Base-by-base conservation (phyloP, 2,797 vertebrate genomes). In the Bovichtus diacanthus region DNA sequence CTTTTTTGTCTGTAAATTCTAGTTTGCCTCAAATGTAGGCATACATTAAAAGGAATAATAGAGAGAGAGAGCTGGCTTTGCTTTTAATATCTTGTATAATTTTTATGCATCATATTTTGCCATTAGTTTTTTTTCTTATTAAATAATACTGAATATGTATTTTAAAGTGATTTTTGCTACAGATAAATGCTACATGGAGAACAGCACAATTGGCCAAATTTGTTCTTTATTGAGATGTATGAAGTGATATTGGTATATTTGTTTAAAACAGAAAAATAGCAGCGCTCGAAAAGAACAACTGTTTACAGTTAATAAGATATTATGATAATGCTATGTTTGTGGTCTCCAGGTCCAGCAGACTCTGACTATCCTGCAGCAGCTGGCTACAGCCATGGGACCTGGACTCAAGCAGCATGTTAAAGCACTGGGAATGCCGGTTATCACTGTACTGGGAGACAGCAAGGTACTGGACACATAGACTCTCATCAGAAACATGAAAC, bases 361-460 rank as follows among this genome's bases (percentile, higher is more conserved):
- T 0, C 88, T 99, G 76, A 94, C 74, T 29, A 99, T 99, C 75
- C 95, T 99, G 64, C 98, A 99, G 90, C 98, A 99, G 38, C 72
- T 99, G 62, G 96, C 98, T 59, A 94, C 94, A 36, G 96, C 98
- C 18, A 97, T 99, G 94, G 98, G 98, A 68, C 95, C 97, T 43
- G 97, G 95, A 74, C 94, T 99, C 59, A 99, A 96, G 83, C 97
- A 98, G 23, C 96, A 99, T 6, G 94, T 99, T 23, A 99, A 96
- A 93, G 88, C 93, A 25, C 82, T 99, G 82, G 98, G 98, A 5
- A 95, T 99, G 70, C 94, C 97, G 15, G 79, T 99, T 16, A 95
- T 99, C 85, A 97, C 97, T 2, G 97, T 99, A 27, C 95, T 99
- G 70, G 98, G 98, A 81, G 98, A 99, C 80, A 97, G 98, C 92